These are phyloP conservation scores for Sebastes cheni DNA, from an alignment of 2,797 vertebrate genomes.

Conservation along the genomic window DNA sequence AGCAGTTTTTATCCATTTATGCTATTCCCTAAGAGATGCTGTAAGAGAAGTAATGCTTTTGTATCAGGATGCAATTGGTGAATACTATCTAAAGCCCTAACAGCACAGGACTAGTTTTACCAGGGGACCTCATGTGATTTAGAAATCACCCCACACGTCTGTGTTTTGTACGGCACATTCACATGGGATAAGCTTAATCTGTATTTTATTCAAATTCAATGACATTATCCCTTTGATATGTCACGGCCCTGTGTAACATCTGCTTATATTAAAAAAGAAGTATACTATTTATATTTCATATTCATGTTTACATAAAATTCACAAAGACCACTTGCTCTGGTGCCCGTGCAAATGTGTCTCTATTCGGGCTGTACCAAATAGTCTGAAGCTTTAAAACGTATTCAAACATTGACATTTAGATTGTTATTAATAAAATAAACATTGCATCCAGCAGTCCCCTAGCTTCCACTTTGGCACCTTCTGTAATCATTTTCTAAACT, in stretches of 20 bases:
- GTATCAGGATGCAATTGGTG: conserved; percentile 4
- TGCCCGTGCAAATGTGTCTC: background rate
- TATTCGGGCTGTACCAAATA: background rate
- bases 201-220: background rate
- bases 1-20: background rate
- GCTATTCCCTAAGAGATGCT: background rate
- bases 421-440: background rate
- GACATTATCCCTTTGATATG: background rate
- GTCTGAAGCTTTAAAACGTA: background rate
- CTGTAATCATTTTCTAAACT: background rate
- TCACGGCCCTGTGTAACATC: background rate
- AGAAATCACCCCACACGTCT: background rate
- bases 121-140: background rate
- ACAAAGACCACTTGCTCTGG: background rate
- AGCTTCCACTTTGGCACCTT: background rate
- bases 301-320: background rate
- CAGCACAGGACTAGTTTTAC: background rate
- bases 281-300: background rate
- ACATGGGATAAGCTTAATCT: background rate
- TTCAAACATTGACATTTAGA: background rate
- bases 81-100: background rate
- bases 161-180: background rate
- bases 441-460: background rate
- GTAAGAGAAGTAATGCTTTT: background rate
- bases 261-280: background rate